Evolutionary conservation across 2,888 invertebrate species (phyloP).

Genomic region (Lasioglossum villosulum): DNA sequence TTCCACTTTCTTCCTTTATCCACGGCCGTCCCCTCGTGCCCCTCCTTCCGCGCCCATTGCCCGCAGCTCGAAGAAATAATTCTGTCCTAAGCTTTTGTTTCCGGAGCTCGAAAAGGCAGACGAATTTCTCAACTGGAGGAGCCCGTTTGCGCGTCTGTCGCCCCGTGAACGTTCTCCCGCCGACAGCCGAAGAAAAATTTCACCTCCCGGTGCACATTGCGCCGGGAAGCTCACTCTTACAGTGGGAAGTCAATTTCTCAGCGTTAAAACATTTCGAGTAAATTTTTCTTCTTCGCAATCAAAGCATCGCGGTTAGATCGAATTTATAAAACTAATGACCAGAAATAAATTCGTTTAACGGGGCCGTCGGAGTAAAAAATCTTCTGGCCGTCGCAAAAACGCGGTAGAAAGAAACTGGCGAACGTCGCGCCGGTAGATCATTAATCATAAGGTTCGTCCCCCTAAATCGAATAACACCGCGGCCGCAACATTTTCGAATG

Average conservation of each 20-base stretch:
- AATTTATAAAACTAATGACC: not conserved
- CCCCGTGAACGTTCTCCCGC: not conserved
- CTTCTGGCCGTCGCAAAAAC: not conserved
- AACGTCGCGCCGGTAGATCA: not conserved
- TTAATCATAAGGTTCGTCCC: not conserved
- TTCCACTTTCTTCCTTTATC: not conserved
- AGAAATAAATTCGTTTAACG: not conserved
- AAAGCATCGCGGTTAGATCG: too few relatives aligned
- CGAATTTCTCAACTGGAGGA: conserved; percentile 21
- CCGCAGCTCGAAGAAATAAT: conserved; percentile 42
- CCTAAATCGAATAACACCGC: not conserved
- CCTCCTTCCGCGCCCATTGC: not conserved
- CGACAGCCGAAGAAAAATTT: not conserved
- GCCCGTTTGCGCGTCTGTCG: not conserved
- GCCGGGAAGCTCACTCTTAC: too few relatives aligned
- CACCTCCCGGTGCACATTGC: too few relatives aligned
- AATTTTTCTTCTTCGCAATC: too few relatives aligned
- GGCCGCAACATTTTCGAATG: not conserved
- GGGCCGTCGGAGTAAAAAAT: not conserved
- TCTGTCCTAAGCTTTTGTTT: conserved; percentile 32
- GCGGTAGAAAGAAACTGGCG: not conserved
- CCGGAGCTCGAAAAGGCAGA: conserved; percentile 10
- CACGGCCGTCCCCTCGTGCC: not conserved
- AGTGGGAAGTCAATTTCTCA: too few relatives aligned
- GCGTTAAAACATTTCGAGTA: too few relatives aligned